These are phyloP conservation scores for Fundulus diaphanus DNA, from an alignment of 2,797 vertebrate species.

Conservation along the genomic window DNA sequence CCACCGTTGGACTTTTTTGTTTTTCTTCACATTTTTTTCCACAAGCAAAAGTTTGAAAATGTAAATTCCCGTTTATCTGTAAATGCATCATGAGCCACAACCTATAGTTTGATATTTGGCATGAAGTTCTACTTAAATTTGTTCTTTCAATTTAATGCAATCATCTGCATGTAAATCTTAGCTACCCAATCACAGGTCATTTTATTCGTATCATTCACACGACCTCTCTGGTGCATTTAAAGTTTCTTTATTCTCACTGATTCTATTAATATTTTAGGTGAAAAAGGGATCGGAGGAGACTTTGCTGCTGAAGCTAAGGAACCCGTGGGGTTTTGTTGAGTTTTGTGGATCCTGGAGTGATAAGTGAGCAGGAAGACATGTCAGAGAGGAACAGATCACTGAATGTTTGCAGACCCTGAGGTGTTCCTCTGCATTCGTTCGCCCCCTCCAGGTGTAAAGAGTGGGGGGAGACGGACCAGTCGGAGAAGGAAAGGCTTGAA, in stretches of 20 bases:
- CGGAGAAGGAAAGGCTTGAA: conserved; percentile 74
- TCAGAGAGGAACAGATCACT: background rate
- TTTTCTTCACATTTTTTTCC: no score
- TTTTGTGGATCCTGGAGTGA: conserved; percentile 86
- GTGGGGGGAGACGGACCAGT: conserved; percentile 74
- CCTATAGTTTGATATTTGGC: background rate
- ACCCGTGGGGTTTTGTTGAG: conserved; percentile 87
- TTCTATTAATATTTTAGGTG: conserved; percentile 64
- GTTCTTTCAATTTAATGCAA: background rate
- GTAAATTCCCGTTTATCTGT: background rate
- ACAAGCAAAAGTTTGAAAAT: background rate
- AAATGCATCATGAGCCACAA: background rate
- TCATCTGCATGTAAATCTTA: background rate
- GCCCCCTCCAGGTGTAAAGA: conserved; percentile 73
- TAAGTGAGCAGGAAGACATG: conserved; percentile 70
- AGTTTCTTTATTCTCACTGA: no score
- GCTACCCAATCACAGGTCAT: background rate
- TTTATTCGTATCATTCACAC: no score
- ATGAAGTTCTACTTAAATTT: background rate
- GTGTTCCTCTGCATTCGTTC: conserved; percentile 26
- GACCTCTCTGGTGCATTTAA: background rate
- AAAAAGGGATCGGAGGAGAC: conserved; percentile 61
- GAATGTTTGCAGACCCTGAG: background rate
- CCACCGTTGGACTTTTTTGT: no score
- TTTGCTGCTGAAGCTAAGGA: conserved; percentile 79